Evolutionary conservation across 2,797 vertebrate genomes (phyloP).

Genomic region (Alfaro cultratus): DNA sequence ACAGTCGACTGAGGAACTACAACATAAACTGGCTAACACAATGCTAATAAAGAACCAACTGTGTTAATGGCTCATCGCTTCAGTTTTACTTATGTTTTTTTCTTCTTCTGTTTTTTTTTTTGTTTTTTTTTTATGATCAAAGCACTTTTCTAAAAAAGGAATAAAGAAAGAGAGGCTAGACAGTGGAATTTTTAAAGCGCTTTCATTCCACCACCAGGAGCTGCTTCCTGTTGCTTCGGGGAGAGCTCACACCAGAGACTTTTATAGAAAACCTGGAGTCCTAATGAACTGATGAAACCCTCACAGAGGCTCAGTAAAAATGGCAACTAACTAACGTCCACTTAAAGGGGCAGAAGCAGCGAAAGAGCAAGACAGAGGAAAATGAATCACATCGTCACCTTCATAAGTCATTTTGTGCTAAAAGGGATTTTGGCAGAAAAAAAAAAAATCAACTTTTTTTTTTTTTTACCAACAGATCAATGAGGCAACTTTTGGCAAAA

Average conservation of each 20-base stretch:
- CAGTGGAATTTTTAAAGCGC: background rate
- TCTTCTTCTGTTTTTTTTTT: background rate
- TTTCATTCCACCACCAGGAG: background rate
- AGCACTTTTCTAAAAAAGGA: background rate
- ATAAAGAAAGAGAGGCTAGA: background rate
- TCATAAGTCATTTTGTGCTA: too few relatives aligned
- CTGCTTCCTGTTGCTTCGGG: constrained; percentile 59
- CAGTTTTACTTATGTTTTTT: background rate
- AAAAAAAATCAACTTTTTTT: too few relatives aligned
- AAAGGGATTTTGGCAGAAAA: too few relatives aligned
- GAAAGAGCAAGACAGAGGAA: background rate
- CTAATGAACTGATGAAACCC: constrained; percentile 54
- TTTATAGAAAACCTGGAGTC: constrained; percentile 64
- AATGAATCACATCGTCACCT: background rate
- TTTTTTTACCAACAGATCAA: too few relatives aligned
- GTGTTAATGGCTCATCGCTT: background rate
- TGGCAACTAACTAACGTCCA: constrained; percentile 10
- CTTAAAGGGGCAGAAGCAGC: background rate
- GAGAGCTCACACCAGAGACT: constrained; percentile 41
- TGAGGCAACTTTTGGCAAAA: too few relatives aligned
- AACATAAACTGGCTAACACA: background rate
- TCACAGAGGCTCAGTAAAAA: constrained; percentile 13
- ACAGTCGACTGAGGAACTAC: background rate
- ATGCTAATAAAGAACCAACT: background rate
- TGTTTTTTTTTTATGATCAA: background rate